These are phyloP conservation scores for Steatornis caripensis DNA, from an alignment of 2,113 vertebrate species.

Conservation along the genomic window DNA sequence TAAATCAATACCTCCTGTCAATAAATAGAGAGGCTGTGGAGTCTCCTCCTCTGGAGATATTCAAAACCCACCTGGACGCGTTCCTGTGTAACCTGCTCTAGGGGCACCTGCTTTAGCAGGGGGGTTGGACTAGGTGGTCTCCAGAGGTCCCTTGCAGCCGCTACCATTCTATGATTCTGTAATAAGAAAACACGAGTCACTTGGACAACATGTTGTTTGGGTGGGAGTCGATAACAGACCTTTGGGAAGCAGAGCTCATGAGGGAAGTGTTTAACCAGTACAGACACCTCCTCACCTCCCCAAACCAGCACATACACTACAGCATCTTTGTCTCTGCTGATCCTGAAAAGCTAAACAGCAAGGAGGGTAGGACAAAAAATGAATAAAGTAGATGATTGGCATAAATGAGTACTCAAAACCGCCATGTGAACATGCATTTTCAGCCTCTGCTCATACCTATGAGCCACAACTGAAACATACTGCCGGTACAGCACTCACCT, in stretches of 20 bases:
- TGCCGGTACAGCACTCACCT: background rate
- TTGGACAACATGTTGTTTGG: background rate
- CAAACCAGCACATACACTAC: background rate
- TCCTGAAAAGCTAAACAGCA: background rate
- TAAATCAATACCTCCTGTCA: background rate
- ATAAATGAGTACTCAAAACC: background rate
- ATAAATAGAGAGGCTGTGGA: too few species aligned
- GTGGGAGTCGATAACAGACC: background rate
- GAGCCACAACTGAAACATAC: background rate
- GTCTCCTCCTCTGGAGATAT: too few species aligned
- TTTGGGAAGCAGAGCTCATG: background rate
- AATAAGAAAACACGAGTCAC: background rate
- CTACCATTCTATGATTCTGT: too few species aligned
- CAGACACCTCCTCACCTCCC: background rate
- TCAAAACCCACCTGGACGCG: too few species aligned
- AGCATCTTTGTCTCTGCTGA: background rate
- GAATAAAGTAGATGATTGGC: background rate
- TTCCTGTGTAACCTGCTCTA: too few species aligned
- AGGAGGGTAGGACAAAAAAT: background rate
- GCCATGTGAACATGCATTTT: background rate
- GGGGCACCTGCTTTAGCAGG: too few species aligned
- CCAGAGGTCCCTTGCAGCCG: too few species aligned
- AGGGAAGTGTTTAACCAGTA: background rate
- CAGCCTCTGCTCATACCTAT: background rate
- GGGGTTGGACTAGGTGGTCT: too few species aligned